Evolutionary conservation across 2,888 invertebrate species (phyloP), one percentile per base, ranked within the genome.

Genomic region (Hemistola chrysoprasaria): DNA sequence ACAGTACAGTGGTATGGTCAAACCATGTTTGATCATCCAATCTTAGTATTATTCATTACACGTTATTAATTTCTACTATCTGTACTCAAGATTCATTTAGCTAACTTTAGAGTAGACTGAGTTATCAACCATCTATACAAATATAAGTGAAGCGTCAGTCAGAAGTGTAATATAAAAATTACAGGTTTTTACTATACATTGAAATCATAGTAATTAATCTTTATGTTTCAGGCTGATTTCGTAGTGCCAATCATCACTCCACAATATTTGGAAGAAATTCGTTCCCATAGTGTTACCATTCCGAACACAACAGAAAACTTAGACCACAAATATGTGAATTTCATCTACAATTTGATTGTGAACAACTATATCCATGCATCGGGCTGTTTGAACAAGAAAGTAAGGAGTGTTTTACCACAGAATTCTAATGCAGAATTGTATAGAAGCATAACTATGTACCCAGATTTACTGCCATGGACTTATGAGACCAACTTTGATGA

Each of bases 221-320:
- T 37, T 11, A 22, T 33, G 25, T 36, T 77, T 43, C 78, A 91
- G 91, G 91, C 91, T 38, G 78, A 90, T 53, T 90, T 85, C 53
- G 74, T 91, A 47, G 80, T 91, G 43, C 91, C 91, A 4, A 90
- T 91, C 35, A 71, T 91, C 50, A 90, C 91, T 25, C 65, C 77
- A 37, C 89, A 81, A 8, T 91, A 91, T 47, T 59, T 91, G 20
- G 72, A 83, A 40, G 78, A 74, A 64, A 88, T 91, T 39, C 78
- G 68, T 49, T 80, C 83, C 5, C 70, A 72, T 45, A 62, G 62
- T 32, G 50, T 73, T 6, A 70, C 68, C 47, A 60, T 71, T 11
- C 78, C 80, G 0, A 84, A 76, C 47, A 81, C 79, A 10, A 73
- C 74, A 47, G 83, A 86, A 47, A 87, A 89, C 47, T 64, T 89